phyloP scores from a whole-genome alignment of 2,888 invertebrate species.

The Mesoligia furuncula region DNA sequence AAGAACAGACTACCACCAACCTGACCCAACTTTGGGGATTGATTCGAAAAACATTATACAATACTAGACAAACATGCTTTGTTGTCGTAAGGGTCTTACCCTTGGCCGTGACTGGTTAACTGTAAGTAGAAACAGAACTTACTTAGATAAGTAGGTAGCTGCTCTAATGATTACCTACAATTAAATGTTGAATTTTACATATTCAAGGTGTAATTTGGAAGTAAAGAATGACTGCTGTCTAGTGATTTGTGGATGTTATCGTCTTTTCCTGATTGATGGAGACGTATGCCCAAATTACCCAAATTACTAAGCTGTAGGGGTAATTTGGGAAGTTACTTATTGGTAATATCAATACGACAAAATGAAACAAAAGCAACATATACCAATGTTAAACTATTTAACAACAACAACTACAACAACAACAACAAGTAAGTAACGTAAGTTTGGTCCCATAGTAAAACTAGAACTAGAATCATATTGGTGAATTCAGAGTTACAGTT shows the following conservation, averaged over 20 bases:
- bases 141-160: background rate
- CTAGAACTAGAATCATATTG: no score
- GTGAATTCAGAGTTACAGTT: no score
- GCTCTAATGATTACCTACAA: background rate
- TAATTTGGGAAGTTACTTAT: conserved; percentile 30
- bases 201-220: conserved; percentile 12
- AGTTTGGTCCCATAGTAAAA: no score
- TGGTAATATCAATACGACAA: background rate
- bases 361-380: conserved; percentile 1
- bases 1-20: background rate
- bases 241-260: background rate
- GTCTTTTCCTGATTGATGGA: conserved; percentile 33
- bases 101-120: conserved; percentile 24
- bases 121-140: background rate
- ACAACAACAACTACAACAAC: no score
- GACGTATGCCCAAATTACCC: conserved; percentile 13
- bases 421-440: no score
- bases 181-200: conserved; percentile 9
- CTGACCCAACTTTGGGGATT: background rate
- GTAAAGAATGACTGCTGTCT: conserved; percentile 1
- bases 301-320: background rate
- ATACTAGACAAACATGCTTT: background rate
- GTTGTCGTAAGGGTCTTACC: background rate
- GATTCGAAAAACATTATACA: background rate
- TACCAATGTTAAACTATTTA: background rate